Evolutionary conservation across 1,140 invertebrate genomes (phyloP).

Genomic region (Zaprionus taronus): DNA sequence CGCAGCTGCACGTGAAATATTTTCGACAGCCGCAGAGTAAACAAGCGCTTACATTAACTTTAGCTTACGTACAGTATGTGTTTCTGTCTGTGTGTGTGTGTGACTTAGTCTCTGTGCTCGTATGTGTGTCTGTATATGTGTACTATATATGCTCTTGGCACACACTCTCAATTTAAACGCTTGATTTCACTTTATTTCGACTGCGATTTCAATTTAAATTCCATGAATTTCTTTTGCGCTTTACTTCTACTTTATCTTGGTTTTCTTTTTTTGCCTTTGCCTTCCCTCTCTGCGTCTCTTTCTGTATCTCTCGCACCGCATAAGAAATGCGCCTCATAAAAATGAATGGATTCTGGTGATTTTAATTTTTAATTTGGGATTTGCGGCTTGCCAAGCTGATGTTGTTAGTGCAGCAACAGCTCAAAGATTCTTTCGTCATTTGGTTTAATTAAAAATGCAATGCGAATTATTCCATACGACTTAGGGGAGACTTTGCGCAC

Average conservation of each 20-base stretch:
- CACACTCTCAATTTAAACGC: slow-evolving; percentile 69
- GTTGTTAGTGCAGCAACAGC: slow-evolving; percentile 27
- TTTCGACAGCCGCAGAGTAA: slow-evolving; percentile 76
- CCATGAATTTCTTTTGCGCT: slow-evolving; percentile 62
- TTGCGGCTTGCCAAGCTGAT: slow-evolving; percentile 37
- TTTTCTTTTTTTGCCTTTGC: slow-evolving; percentile 31
- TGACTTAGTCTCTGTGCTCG: background rate
- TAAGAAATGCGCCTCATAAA: slow-evolving; percentile 51
- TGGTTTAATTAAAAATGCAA: slow-evolving; percentile 56
- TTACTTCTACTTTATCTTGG: slow-evolving; percentile 58
- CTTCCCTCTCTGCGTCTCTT: background rate
- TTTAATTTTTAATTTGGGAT: slow-evolving; percentile 74
- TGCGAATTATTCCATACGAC: slow-evolving; percentile 8
- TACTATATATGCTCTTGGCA: slow-evolving; percentile 5
- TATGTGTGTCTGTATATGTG: slow-evolving; percentile 6
- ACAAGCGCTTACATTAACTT: slow-evolving; percentile 77
- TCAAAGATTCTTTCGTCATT: slow-evolving; percentile 12
- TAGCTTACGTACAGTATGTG: slow-evolving; percentile 48
- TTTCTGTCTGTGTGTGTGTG: slow-evolving; percentile 10
- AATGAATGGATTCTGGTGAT: slow-evolving; percentile 66
- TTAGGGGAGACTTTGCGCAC: background rate
- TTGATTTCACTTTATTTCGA: slow-evolving; percentile 82
- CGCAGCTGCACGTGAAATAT: slow-evolving; percentile 76
- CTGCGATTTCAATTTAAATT: slow-evolving; percentile 83
- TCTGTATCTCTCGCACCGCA: background rate